A percentile compares a stretch with the other conserved stretches of the same genome.
phyloP scores from a whole-genome alignment of 2,888 invertebrate genomes.

The Tetrapedia diversipes region DNA sequence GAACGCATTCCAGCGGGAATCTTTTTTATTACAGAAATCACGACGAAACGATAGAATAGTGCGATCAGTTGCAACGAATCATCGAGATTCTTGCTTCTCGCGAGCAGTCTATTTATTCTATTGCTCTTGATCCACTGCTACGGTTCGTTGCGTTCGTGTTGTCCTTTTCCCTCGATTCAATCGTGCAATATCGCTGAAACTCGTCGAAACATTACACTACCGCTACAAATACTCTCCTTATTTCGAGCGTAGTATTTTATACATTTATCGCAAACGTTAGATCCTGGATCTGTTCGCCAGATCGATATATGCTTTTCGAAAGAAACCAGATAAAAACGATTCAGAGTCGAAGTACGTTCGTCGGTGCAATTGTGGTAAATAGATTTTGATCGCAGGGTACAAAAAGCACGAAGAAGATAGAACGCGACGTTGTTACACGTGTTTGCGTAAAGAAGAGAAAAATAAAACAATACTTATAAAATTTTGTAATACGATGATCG shows the following conservation, averaged over 20 bases:
- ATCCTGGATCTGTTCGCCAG: neutral
- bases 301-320: neutral
- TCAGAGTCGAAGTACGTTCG: too few species aligned
- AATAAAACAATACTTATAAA: neutral
- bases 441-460: too few species aligned
- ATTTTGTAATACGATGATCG: neutral
- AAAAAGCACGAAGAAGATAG: too few species aligned
- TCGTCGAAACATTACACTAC: neutral
- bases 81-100: neutral
- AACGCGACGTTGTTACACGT: too few species aligned
- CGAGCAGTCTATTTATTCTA: too few species aligned
- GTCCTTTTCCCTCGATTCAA: too few species aligned
- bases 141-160: neutral
- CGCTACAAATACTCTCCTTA: constrained; percentile 20
- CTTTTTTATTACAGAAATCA: constrained; percentile 31
- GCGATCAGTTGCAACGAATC: neutral
- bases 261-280: constrained; percentile 14
- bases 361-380: too few species aligned
- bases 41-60: neutral
- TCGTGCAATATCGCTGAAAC: neutral
- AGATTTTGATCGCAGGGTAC: too few species aligned
- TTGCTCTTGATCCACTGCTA: too few species aligned
- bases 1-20: constrained; percentile 28
- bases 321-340: too few species aligned
- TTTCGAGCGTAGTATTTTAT: constrained; percentile 19